A percentile compares a stretch with the other conserved stretches of the same genome.
These are phyloP conservation scores for Zosterops borbonicus DNA, from an alignment of 2,113 vertebrate species.

Conservation along the genomic window DNA sequence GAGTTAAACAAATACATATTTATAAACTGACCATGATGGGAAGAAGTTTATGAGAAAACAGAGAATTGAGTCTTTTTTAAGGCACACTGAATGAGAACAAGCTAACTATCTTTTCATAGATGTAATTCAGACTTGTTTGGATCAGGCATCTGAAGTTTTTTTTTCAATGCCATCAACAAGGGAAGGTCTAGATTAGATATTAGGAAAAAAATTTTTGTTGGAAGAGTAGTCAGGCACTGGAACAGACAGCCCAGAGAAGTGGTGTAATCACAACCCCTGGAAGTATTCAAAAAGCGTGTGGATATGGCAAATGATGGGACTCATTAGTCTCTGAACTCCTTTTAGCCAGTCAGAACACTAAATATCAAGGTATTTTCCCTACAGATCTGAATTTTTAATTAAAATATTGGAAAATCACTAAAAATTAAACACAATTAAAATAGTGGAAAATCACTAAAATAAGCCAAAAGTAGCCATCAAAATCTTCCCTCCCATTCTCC, in stretches of 20 bases:
- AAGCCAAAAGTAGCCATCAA: accelerated
- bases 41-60: background rate
- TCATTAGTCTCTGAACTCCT: background rate
- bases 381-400: background rate
- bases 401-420: background rate
- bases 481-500: background rate
- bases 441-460: background rate
- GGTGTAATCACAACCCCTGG: background rate
- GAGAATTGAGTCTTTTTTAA: background rate
- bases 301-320: background rate
- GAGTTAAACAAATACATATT: background rate
- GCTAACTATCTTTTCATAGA: background rate
- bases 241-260: background rate
- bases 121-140: background rate
- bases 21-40: background rate
- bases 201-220: background rate
- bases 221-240: background rate
- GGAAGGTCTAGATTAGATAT: background rate
- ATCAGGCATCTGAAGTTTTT: background rate
- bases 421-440: background rate
- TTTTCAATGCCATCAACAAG: background rate
- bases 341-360: background rate
- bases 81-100: background rate
- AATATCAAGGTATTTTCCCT: background rate
- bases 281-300: background rate